Evolutionary conservation across 2,888 invertebrate genomes (phyloP).

Genomic region (Melanchra persicariae): DNA sequence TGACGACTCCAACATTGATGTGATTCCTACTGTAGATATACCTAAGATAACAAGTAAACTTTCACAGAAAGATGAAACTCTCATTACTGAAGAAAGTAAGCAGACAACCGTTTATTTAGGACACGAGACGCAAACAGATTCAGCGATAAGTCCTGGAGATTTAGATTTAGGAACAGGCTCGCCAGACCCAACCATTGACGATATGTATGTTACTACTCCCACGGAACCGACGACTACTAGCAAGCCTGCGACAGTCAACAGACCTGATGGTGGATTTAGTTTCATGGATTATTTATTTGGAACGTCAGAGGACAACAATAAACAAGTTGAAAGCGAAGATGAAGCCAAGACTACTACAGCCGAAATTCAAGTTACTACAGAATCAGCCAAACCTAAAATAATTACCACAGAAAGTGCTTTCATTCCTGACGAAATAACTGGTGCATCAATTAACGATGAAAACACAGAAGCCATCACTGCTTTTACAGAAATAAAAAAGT

Average conservation of each 20-base stretch:
- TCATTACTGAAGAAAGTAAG: conserved; percentile 59
- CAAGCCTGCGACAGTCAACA: conserved; percentile 73
- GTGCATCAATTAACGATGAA: conserved; percentile 55
- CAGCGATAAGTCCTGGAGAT: conserved; percentile 78
- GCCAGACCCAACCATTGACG: conserved; percentile 83
- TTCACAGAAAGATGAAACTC: conserved; percentile 59
- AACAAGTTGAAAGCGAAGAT: conserved; percentile 64
- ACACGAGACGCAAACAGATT: conserved; percentile 72
- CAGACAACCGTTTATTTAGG: conserved; percentile 64
- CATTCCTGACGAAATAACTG: conserved; percentile 87
- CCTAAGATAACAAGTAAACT: conserved; percentile 72
- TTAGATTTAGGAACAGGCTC: conserved; percentile 84
- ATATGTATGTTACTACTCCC: conserved; percentile 76
- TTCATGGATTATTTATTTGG: conserved; percentile 88
- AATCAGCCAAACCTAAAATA: conserved; percentile 72
- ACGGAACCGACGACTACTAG: conserved; percentile 76
- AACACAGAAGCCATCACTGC: conserved; percentile 55
- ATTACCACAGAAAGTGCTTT: conserved; percentile 82
- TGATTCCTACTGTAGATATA: conserved; percentile 77
- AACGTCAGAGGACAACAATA: conserved; percentile 74
- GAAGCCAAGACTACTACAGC: conserved; percentile 63
- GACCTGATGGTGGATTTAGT: conserved; percentile 79
- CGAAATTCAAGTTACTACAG: conserved; percentile 74
- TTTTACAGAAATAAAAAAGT: conserved; percentile 45
- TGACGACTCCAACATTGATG: conserved; percentile 72